Evolutionary conservation across 1,140 invertebrate species (phyloP).

Genomic region (Aporrectodea caliginosa): DNA sequence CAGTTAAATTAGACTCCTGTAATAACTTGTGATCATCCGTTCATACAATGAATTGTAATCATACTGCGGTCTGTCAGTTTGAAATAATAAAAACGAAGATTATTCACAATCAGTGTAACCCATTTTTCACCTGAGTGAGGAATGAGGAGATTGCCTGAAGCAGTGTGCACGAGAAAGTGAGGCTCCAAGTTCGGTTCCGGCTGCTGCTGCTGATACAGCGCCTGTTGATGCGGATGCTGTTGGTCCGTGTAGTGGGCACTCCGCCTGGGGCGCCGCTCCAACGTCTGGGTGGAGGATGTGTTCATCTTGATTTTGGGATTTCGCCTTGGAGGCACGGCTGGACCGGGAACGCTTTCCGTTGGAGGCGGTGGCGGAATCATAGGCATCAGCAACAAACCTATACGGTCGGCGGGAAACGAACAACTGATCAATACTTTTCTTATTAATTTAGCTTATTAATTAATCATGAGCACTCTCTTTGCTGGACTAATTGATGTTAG

Average conservation of each 20-base stretch:
- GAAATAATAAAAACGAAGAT: too few relatives aligned
- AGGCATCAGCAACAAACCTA: neutral
- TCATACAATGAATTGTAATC: too few relatives aligned
- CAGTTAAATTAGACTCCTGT: too few relatives aligned
- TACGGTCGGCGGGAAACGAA: too few relatives aligned
- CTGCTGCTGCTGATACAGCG: neutral
- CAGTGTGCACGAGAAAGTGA: neutral
- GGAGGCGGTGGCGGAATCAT: neutral
- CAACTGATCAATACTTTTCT: too few relatives aligned
- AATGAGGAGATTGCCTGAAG: neutral
- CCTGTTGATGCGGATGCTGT: neutral
- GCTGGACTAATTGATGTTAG: too few relatives aligned
- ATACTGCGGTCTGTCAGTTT: too few relatives aligned
- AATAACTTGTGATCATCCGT: too few relatives aligned
- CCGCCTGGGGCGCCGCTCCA: neutral
- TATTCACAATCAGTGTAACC: too few relatives aligned
- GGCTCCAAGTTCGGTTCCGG: neutral
- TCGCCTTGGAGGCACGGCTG: neutral
- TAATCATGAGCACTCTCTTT: too few relatives aligned
- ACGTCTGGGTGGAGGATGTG: neutral
- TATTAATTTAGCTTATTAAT: too few relatives aligned
- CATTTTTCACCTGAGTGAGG: too few relatives aligned
- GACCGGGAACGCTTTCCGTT: neutral
- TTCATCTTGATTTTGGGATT: neutral
- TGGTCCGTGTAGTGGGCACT: neutral